Percentiles rank a stretch among this genome's conserved stretches.
Conservation (phyloP, 2,113 vertebrate species). For the Muntiacus muntjak region DNA sequence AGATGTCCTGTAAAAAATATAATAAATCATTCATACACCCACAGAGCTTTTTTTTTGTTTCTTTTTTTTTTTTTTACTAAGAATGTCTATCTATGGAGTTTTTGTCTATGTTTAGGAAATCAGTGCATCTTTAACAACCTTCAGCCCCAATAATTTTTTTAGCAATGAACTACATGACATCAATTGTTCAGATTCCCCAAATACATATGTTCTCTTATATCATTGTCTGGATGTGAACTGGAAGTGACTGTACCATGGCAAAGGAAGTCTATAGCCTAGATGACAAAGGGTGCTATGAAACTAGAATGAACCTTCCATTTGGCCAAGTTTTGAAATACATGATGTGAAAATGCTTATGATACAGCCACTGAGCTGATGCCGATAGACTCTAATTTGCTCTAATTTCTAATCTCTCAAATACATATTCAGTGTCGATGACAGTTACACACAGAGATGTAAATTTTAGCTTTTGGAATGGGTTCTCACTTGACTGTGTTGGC, state of each 20-base stretch:
- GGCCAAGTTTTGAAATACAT: not conserved
- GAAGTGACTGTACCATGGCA: not conserved
- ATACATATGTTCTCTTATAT: not conserved
- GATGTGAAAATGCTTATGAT: not conserved
- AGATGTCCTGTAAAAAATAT: conserved; percentile 70
- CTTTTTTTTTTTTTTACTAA: conserved; percentile 64
- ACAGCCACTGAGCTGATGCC: not conserved
- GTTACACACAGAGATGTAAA: conserved; percentile 74
- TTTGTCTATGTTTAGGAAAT: conserved; percentile 72
- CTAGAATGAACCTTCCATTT: not conserved
- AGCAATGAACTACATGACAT: conserved; percentile 69
- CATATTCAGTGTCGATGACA: conserved; percentile 63
- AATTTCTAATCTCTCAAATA: conserved; percentile 52
- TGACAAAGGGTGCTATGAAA: not conserved
- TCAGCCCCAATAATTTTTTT: conserved; percentile 71
- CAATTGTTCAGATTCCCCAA: conserved; percentile 8
- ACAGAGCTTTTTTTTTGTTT: conserved; percentile 30
- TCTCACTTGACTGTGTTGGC: conserved; percentile 51
- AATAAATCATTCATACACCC: conserved; percentile 75
- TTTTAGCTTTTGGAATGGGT: conserved; percentile 47
- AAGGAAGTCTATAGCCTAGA: not conserved
- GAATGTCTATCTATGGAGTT: conserved; percentile 73
- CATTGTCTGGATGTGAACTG: not conserved
- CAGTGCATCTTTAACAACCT: conserved; percentile 71
- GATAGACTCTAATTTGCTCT: conserved; percentile 23